Percentiles rank a stretch among this genome's conserved stretches.
Conservation (phyloP, 2,113 vertebrate species). For the Pterocles gutturalis region DNA sequence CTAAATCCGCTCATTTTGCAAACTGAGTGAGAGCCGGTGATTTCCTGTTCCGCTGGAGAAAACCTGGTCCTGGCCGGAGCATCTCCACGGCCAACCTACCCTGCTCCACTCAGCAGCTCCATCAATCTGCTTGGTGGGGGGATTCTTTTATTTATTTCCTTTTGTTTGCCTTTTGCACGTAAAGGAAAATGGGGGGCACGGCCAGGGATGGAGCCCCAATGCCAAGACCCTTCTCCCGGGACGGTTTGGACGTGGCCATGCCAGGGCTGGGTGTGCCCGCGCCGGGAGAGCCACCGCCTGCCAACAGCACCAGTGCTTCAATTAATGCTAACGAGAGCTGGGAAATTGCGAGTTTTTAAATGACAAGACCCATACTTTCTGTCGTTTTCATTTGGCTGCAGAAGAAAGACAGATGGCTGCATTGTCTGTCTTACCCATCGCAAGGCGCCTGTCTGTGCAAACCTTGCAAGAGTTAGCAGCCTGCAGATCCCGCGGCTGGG, state of each 20-base stretch:
- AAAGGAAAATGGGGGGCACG: too few species aligned
- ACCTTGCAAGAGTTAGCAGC: constrained; percentile 3
- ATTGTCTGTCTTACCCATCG: constrained; percentile 26
- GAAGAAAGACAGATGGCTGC: constrained; percentile 27
- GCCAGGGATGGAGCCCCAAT: background rate
- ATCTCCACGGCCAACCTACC: background rate
- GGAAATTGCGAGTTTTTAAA: background rate
- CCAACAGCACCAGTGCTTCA: background rate
- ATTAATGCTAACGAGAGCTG: background rate
- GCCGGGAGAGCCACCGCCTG: background rate
- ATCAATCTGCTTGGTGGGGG: background rate
- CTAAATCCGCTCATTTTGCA: background rate
- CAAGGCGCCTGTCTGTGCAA: constrained; percentile 10
- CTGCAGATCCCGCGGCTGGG: constrained; percentile 27
- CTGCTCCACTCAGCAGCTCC: constrained; percentile 7
- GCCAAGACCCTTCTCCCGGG: background rate
- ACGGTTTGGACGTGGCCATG: background rate
- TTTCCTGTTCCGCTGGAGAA: constrained; percentile 8
- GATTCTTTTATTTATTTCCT: background rate
- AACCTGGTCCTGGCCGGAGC: background rate
- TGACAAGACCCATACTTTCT: background rate
- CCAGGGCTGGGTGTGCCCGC: background rate
- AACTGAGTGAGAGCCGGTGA: background rate
- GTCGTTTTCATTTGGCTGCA: constrained; percentile 15
- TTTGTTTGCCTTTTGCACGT: background rate